These are phyloP conservation scores for Drosophila heteroneura DNA, from an alignment of 2,888 invertebrate genomes.

Conservation along the genomic window DNA sequence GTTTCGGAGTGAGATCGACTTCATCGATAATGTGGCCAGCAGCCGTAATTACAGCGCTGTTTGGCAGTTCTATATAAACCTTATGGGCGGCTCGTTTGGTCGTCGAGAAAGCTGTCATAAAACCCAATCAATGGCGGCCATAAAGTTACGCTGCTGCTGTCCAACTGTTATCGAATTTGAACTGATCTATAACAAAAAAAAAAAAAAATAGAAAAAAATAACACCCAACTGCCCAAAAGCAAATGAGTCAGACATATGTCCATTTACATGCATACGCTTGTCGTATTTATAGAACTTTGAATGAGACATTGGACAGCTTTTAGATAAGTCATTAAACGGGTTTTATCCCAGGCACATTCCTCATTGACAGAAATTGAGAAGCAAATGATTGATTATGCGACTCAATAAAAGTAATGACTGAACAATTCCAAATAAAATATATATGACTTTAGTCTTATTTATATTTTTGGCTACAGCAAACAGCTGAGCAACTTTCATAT, in stretches of 20 bases:
- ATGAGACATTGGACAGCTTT: conserved; percentile 4
- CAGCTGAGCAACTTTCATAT: neutral
- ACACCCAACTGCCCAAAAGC: neutral
- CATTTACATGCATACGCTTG: neutral
- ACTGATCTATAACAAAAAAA: neutral
- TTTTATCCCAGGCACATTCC: neutral
- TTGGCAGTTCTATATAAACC: conserved; percentile 21
- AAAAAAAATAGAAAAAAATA: neutral
- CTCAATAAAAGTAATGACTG: neutral
- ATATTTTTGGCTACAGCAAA: neutral
- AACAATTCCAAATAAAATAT: neutral
- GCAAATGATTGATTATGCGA: conserved; percentile 12
- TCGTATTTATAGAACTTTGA: conserved; percentile 8
- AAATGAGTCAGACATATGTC: conserved; percentile 25
- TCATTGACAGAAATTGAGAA: conserved; percentile 16
- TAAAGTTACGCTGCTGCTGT: conserved; percentile 34
- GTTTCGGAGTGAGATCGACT: conserved; percentile 17
- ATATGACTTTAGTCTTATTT: neutral
- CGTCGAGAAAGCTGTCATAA: conserved; percentile 37
- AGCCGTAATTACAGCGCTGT: conserved; percentile 33
- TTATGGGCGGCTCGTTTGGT: conserved; percentile 7
- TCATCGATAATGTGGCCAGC: conserved; percentile 19
- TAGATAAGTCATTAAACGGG: neutral
- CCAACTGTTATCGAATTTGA: conserved; percentile 1
- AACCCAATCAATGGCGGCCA: conserved; percentile 33